Conservation (phyloP, 2,113 vertebrate species). For the Mobula hypostoma region DNA sequence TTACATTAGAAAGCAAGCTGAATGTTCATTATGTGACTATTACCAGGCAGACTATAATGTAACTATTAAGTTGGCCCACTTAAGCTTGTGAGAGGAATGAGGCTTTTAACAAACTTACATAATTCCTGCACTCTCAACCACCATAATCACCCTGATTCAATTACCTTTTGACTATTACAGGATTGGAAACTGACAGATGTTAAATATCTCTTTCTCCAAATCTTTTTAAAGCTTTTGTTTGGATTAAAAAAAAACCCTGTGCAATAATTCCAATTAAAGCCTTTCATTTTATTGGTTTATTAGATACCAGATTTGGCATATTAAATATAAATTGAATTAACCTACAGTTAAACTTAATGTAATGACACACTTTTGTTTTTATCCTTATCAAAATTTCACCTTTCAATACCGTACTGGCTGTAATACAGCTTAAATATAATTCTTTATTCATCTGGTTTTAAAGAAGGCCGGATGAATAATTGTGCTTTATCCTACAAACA, state of each 20-base stretch:
- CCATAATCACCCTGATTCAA: slow-evolving; percentile 10
- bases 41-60: slow-evolving; percentile 19
- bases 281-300: not conserved
- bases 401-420: not conserved
- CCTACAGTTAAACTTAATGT: not conserved
- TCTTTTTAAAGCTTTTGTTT: not conserved
- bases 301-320: not conserved
- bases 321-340: not conserved
- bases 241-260: not conserved
- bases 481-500: not conserved
- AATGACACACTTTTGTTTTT: not conserved
- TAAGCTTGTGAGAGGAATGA: slow-evolving; percentile 5
- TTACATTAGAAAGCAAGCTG: not conserved
- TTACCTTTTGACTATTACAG: not conserved
- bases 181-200: slow-evolving; percentile 18
- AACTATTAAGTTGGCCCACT: slow-evolving; percentile 28
- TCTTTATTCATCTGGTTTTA: not conserved
- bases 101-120: slow-evolving; percentile 6
- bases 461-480: not conserved
- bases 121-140: not conserved
- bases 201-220: not conserved
- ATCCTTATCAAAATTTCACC: not conserved
- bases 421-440: not conserved
- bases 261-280: not conserved
- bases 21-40: slow-evolving; percentile 29